Conservation (phyloP, 2,113 vertebrate species). For the Dicentrarchus labrax region DNA sequence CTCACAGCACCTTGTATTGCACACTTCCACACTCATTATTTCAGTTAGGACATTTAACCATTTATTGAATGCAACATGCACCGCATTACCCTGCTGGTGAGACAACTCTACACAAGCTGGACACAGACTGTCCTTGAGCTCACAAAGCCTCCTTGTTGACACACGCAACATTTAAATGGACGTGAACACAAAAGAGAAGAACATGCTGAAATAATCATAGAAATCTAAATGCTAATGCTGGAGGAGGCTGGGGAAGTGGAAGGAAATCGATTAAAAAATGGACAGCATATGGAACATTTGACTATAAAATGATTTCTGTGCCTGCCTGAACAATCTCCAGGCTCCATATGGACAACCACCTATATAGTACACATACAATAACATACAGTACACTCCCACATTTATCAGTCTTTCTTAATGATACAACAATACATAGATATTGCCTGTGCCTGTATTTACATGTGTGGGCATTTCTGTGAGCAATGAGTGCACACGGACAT, state of each 20-base stretch:
- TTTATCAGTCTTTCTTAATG: slow-evolving; percentile 10
- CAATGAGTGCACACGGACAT: not conserved
- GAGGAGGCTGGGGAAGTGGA: not conserved
- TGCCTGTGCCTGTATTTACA: slow-evolving; percentile 4
- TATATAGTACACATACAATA: not conserved
- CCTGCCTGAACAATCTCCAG: not conserved
- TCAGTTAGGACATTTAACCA: not conserved
- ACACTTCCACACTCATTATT: not conserved
- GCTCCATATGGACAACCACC: not conserved
- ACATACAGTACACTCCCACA: not conserved
- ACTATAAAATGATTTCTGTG: slow-evolving; percentile 7
- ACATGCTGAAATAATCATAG: slow-evolving; percentile 1
- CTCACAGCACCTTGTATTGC: not conserved
- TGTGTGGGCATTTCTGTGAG: slow-evolving; percentile 35
- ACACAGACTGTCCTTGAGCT: not conserved
- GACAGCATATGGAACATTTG: slow-evolving; percentile 13
- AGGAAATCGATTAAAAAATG: not conserved
- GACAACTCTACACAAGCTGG: not conserved
- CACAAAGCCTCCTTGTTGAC: not conserved
- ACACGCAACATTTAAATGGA: not conserved
- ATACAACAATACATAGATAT: not conserved
- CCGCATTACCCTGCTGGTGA: not conserved
- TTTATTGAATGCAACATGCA: not conserved
- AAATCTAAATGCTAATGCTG: slow-evolving; percentile 61
- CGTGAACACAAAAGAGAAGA: not conserved